phyloP scores from a whole-genome alignment of 2,113 vertebrate species.

The Cygnus buccinator region DNA sequence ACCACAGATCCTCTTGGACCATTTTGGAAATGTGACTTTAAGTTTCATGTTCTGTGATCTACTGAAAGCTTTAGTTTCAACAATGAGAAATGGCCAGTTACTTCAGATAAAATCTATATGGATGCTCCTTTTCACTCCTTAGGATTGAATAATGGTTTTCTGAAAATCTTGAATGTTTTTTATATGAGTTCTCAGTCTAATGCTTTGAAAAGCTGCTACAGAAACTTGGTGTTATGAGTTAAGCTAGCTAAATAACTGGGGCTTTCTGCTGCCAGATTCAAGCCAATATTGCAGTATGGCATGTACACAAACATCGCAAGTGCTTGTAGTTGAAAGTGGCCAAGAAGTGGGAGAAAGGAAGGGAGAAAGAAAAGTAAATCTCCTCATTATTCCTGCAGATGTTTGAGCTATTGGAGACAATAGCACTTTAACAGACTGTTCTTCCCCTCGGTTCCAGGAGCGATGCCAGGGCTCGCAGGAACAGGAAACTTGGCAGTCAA shows the following conservation, averaged over 20 bases:
- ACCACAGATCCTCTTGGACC: background rate
- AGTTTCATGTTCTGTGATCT: background rate
- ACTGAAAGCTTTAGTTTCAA: background rate
- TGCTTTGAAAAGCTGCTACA: background rate
- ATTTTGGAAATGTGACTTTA: background rate
- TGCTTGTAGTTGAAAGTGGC: background rate
- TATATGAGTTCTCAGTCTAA: background rate
- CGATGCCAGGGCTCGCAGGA: background rate
- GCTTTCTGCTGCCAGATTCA: background rate
- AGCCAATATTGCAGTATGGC: background rate
- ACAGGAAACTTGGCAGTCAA: background rate
- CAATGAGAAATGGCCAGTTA: background rate
- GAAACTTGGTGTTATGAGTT: background rate
- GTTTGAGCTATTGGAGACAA: background rate
- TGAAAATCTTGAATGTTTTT: background rate
- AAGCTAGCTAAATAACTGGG: background rate
- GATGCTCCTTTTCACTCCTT: background rate
- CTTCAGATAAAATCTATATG: background rate
- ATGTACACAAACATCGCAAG: background rate
- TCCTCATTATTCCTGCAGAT: background rate
- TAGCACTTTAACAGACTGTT: background rate
- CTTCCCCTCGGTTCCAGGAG: constrained; percentile 26
- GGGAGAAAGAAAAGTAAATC: background rate
- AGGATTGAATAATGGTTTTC: background rate
- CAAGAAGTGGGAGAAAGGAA: background rate